Evolutionary conservation across 2,113 vertebrate genomes (phyloP).

Genomic region (Lipotes vexillifer): DNA sequence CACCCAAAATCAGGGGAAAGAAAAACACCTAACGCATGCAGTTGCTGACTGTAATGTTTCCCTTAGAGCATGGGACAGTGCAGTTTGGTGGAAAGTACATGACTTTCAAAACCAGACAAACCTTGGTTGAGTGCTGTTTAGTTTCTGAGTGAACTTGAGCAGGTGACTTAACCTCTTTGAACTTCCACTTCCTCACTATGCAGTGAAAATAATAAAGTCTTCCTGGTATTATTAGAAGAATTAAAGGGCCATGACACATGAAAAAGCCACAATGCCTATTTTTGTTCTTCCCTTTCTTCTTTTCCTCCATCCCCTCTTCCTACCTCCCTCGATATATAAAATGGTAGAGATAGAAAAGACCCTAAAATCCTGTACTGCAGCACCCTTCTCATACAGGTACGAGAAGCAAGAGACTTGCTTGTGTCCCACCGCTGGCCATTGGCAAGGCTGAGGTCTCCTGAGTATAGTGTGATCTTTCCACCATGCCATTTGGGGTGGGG

Average conservation of each 20-base stretch:
- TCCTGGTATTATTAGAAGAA: neutral
- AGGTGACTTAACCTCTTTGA: neutral
- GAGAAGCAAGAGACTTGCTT: neutral
- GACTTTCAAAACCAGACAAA: neutral
- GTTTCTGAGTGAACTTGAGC: neutral
- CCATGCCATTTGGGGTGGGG: too few relatives aligned
- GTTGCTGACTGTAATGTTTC: neutral
- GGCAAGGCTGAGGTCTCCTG: neutral
- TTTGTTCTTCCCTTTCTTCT: neutral
- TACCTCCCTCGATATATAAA: neutral
- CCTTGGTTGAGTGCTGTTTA: neutral
- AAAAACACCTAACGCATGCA: neutral
- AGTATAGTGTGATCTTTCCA: neutral
- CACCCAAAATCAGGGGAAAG: neutral
- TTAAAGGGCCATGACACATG: neutral
- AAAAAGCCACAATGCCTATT: neutral
- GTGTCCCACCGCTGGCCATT: neutral
- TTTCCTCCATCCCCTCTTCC: neutral
- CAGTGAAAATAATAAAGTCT: neutral
- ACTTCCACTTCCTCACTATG: neutral
- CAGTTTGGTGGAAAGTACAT: neutral
- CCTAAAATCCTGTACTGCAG: neutral
- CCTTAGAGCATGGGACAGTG: neutral
- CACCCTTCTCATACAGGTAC: neutral
- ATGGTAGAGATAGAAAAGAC: neutral